A percentile compares a stretch with the other conserved stretches of the same genome.
Conservation (phyloP, 2,888 invertebrate species). For the Norana najaformis region DNA sequence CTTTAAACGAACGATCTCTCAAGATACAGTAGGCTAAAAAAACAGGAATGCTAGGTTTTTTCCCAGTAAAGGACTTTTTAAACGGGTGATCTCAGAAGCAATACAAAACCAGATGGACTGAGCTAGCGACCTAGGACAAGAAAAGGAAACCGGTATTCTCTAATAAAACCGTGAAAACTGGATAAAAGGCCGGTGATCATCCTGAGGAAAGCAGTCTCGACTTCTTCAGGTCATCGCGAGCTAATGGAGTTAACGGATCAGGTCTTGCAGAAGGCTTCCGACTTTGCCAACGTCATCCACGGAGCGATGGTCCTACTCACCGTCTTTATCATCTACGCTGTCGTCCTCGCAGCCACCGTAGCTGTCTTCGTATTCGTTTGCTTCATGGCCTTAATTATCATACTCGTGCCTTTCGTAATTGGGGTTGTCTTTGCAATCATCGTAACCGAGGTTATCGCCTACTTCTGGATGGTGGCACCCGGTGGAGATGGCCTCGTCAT, state of each 20-base stretch:
- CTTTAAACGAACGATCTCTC: no score
- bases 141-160: background rate
- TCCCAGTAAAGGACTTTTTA: background rate
- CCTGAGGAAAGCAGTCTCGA: no score
- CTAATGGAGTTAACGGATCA: background rate
- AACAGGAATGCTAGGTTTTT: background rate
- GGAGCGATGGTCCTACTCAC: background rate
- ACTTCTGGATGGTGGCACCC: background rate
- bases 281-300: background rate
- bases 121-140: background rate
- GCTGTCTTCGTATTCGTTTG: background rate
- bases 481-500: background rate
- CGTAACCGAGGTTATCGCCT: background rate
- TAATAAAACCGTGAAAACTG: background rate
- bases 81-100: background rate
- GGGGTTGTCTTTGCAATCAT: background rate
- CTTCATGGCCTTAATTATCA: background rate
- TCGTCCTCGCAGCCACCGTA: background rate
- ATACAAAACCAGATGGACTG: background rate
- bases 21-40: no score
- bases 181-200: background rate
- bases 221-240: background rate
- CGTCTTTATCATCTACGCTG: background rate
- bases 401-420: background rate
- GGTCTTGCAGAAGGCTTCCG: background rate